A percentile compares a stretch with the other conserved stretches of the same genome.
Evolutionary conservation across 2,888 invertebrate species (phyloP).

Genomic region (Drosophila demipolita): DNA sequence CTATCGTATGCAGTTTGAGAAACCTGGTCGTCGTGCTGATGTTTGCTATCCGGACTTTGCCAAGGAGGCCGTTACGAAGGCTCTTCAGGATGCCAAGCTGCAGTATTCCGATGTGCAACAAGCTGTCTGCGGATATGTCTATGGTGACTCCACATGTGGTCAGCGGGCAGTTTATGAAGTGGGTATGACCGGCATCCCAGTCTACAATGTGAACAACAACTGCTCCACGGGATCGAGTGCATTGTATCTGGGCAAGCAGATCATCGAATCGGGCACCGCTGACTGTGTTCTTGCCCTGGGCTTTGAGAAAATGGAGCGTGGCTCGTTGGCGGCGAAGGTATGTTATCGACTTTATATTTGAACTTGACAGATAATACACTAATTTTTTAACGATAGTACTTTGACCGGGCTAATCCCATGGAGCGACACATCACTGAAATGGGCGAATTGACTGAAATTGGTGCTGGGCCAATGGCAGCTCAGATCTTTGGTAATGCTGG

Average conservation of each 20-base stretch:
- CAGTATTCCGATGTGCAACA: conserved; percentile 92
- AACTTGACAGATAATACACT: neutral
- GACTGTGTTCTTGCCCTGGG: conserved; percentile 97
- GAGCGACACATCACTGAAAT: conserved; percentile 94
- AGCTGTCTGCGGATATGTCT: conserved; percentile 96
- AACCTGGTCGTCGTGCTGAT: conserved; percentile 92
- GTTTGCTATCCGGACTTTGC: conserved; percentile 98
- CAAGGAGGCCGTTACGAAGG: conserved; percentile 95
- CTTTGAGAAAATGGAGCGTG: conserved; percentile 99
- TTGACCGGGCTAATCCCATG: conserved; percentile 95
- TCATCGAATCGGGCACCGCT: conserved; percentile 94
- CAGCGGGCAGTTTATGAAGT: conserved; percentile 97
- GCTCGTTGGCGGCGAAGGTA: conserved; percentile 92
- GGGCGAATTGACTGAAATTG: conserved; percentile 92
- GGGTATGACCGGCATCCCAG: conserved; percentile 98
- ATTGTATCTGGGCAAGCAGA: conserved; percentile 94
- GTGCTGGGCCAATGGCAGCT: conserved; percentile 94
- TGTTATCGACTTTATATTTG: no score
- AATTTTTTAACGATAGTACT: conserved; percentile 85
- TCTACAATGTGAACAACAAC: conserved; percentile 99
- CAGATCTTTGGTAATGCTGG: conserved; percentile 99
- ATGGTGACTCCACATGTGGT: conserved; percentile 97
- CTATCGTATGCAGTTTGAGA: conserved; percentile 90
- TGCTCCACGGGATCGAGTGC: conserved; percentile 99
- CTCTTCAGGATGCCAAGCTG: conserved; percentile 93